These are phyloP conservation scores for Solea solea DNA, from an alignment of 2,113 vertebrate genomes.

Conservation along the genomic window DNA sequence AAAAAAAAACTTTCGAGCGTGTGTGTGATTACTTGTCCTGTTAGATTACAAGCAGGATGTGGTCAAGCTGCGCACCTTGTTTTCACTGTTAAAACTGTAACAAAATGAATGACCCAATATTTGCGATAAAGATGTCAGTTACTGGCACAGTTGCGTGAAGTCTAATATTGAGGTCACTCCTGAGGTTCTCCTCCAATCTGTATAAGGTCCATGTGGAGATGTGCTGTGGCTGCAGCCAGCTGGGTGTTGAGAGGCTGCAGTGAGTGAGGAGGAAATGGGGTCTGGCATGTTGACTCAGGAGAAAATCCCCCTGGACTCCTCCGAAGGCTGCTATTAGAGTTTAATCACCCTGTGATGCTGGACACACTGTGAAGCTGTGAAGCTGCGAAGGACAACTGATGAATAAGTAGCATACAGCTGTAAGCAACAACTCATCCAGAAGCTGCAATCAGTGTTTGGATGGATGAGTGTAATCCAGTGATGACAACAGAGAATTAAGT, in stretches of 20 bases:
- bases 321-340: constrained; percentile 76
- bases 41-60: not conserved
- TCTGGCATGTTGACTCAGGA: constrained; percentile 83
- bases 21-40: not conserved
- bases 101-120: constrained; percentile 2
- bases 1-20: not conserved
- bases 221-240: constrained; percentile 48
- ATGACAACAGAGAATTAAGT: constrained; percentile 24
- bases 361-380: constrained; percentile 28
- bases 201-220: constrained; percentile 63
- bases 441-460: constrained; percentile 56
- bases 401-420: constrained; percentile 40
- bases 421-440: constrained; percentile 46
- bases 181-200: constrained; percentile 56
- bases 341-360: constrained; percentile 71
- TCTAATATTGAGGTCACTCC: constrained; percentile 58
- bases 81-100: not conserved
- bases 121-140: constrained; percentile 24
- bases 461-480: constrained; percentile 46
- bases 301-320: constrained; percentile 77
- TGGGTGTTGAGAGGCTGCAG: constrained; percentile 72
- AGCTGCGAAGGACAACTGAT: constrained; percentile 58
- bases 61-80: not conserved
- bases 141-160: constrained; percentile 11
- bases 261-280: constrained; percentile 79